phyloP scores from a whole-genome alignment of 2,113 vertebrate species.

The Ophiodon elongatus region DNA sequence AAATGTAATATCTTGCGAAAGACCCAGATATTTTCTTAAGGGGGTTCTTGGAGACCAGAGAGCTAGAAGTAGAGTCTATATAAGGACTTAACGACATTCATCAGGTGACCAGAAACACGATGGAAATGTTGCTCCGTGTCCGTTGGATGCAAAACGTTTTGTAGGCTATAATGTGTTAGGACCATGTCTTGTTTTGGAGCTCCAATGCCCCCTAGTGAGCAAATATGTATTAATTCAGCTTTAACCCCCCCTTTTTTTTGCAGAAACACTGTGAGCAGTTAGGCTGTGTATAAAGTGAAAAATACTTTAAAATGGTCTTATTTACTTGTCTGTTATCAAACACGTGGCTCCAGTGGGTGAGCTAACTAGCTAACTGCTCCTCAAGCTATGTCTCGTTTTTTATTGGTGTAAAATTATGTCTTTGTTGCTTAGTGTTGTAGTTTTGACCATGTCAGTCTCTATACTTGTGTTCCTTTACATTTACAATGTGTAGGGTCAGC shows the following conservation, averaged over 20 bases:
- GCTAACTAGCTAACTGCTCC: background rate
- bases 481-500: too few species aligned
- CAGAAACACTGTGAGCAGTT: too few species aligned
- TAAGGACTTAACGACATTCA: background rate
- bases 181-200: background rate
- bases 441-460: too few species aligned
- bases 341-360: background rate
- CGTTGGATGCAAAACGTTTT: background rate
- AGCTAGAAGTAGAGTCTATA: background rate
- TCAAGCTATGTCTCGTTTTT: too few species aligned
- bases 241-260: background rate
- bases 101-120: background rate
- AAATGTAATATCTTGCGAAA: background rate
- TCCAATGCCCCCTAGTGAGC: too few species aligned
- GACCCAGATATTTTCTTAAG: background rate
- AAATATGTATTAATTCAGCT: background rate
- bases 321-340: background rate
- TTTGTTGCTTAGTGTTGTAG: too few species aligned
- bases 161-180: background rate
- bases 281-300: background rate
- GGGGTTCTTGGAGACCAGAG: background rate
- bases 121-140: background rate
- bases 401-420: too few species aligned
- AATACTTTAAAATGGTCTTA: background rate
- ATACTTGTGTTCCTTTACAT: too few species aligned